Percentiles rank a stretch among this genome's conserved stretches.
Conservation (phyloP, 2,888 invertebrate genomes). For the Xestia ashworthii region DNA sequence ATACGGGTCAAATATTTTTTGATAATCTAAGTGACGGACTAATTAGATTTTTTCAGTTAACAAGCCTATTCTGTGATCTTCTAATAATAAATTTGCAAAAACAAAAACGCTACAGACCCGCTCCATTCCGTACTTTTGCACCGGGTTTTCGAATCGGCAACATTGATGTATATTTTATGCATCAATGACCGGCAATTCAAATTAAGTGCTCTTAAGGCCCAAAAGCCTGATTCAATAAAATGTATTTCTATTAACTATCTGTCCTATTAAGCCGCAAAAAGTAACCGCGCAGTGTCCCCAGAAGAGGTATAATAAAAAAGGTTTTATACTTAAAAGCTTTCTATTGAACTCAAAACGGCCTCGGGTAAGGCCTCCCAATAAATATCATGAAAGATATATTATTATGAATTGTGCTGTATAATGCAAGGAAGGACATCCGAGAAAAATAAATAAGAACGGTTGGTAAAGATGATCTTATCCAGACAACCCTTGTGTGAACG, state of each 20-base stretch:
- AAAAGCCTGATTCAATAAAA: conserved; percentile 30
- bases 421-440: too few relatives aligned
- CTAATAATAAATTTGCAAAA: not conserved
- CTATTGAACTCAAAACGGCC: conserved; percentile 1
- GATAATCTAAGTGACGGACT: too few relatives aligned
- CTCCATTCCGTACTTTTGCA: conserved; percentile 22
- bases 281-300: not conserved
- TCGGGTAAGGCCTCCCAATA: not conserved
- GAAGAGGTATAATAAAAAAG: not conserved
- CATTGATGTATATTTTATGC: too few relatives aligned
- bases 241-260: conserved; percentile 7
- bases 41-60: too few relatives aligned
- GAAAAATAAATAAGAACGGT: not conserved
- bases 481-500: not conserved
- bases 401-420: not conserved
- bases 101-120: not conserved
- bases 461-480: not conserved
- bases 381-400: not conserved
- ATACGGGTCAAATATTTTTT: too few relatives aligned
- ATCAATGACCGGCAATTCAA: conserved; percentile 39
- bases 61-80: too few relatives aligned
- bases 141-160: conserved; percentile 21
- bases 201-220: conserved; percentile 36
- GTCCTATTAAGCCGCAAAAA: conserved; percentile 30
- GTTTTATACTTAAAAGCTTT: conserved; percentile 20